Conservation (phyloP, 2,797 vertebrate species). For the Rhincodon typus region DNA sequence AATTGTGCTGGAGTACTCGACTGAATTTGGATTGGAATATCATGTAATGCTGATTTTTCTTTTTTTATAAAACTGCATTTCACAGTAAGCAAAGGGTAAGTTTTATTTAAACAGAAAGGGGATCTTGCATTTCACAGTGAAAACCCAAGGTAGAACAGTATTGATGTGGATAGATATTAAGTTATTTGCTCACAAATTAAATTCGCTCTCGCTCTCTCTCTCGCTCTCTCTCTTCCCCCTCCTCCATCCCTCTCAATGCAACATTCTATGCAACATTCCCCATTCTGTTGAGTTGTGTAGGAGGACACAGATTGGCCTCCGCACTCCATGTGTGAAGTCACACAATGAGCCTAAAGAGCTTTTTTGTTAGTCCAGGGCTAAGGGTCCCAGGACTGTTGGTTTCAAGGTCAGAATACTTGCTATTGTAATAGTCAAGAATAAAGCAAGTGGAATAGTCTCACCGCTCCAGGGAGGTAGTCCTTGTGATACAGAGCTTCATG, state of each 20-base stretch:
- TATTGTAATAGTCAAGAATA: not conserved
- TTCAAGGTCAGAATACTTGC: not conserved
- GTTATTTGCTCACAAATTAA: too few relatives aligned
- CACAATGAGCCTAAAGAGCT: slow-evolving; percentile 12
- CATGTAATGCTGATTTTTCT: not conserved
- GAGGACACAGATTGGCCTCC: not conserved
- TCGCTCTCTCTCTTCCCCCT: not conserved
- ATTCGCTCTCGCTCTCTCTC: not conserved
- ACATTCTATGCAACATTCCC: not conserved
- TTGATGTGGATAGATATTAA: not conserved
- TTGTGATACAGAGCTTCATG: slow-evolving; percentile 10
- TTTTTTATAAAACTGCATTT: not conserved
- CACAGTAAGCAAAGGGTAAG: not conserved
- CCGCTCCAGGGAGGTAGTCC: not conserved
- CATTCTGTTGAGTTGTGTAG: slow-evolving; percentile 5
- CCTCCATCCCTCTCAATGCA: too few relatives aligned
- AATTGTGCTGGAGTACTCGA: not conserved
- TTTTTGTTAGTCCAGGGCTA: slow-evolving; percentile 10
- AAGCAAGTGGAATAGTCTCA: not conserved
- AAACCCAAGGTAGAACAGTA: too few relatives aligned
- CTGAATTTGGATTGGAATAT: not conserved
- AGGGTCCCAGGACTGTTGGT: slow-evolving; percentile 3
- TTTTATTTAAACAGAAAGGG: not conserved
- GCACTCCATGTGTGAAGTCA: not conserved
- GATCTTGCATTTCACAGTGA: not conserved